A percentile compares a stretch with the other conserved stretches of the same genome.
Evolutionary conservation across 1,140 invertebrate genomes (phyloP).

Genomic region (Ips nitidus): DNA sequence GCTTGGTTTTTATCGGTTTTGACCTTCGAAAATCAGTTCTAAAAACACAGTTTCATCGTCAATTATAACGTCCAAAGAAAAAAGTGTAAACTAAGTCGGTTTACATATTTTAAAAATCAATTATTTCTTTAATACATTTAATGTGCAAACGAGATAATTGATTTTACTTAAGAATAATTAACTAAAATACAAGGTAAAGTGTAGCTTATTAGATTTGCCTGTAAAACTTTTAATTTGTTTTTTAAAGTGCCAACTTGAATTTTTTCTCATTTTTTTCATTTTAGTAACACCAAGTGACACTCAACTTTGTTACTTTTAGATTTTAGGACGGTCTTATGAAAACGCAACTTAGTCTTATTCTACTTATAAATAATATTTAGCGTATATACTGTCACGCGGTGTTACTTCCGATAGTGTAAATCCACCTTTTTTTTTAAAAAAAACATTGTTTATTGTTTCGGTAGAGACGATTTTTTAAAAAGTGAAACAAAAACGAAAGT

Average conservation of each 20-base stretch:
- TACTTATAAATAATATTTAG: slow-evolving; percentile 9
- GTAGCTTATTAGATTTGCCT: slow-evolving; percentile 46
- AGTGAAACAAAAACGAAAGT: slow-evolving; percentile 12
- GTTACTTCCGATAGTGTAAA: slow-evolving; percentile 15
- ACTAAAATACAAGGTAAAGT: slow-evolving; percentile 30
- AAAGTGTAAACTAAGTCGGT: slow-evolving; percentile 39
- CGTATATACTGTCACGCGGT: neutral
- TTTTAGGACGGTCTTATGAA: slow-evolving; percentile 23
- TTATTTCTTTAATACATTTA: slow-evolving; percentile 19
- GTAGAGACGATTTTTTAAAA: neutral
- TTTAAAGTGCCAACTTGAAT: neutral
- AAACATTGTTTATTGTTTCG: slow-evolving; percentile 2
- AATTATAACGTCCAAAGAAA: slow-evolving; percentile 48
- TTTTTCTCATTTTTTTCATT: neutral
- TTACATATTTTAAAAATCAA: slow-evolving; percentile 35
- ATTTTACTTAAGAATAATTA: slow-evolving; percentile 25
- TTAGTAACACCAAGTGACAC: slow-evolving; percentile 5
- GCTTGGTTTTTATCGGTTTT: neutral
- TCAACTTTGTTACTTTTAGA: slow-evolving; percentile 18
- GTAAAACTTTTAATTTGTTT: slow-evolving; percentile 18
- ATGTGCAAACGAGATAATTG: slow-evolving; percentile 24
- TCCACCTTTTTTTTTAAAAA: neutral
- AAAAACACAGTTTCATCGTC: slow-evolving; percentile 42
- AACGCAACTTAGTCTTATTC: neutral
- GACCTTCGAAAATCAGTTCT: slow-evolving; percentile 24